These are phyloP conservation scores for Parus major DNA, from an alignment of 2,113 vertebrate species.

Conservation along the genomic window DNA sequence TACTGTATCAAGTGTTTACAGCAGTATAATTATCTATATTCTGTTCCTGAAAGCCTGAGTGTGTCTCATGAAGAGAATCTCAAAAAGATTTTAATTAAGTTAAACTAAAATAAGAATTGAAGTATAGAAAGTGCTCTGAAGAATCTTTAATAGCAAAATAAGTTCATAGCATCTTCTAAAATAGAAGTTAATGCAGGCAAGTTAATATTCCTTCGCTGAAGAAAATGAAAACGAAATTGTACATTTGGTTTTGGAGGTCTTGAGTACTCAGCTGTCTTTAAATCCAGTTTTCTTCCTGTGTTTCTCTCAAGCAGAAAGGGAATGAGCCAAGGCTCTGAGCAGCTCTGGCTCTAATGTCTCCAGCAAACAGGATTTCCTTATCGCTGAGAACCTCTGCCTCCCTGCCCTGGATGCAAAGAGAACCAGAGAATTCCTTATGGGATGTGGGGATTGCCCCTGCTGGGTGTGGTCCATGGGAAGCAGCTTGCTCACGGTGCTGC, in stretches of 20 bases:
- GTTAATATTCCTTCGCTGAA: not conserved
- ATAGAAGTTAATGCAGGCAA: not conserved
- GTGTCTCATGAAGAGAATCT: not conserved
- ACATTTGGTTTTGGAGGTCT: not conserved
- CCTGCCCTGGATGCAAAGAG: not conserved
- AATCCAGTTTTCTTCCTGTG: not conserved
- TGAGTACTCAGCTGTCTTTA: not conserved
- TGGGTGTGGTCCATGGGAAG: not conserved
- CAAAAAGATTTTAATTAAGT: slow-evolving; percentile 36
- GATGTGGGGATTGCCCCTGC: not conserved
- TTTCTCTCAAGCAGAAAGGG: not conserved
- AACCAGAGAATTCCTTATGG: not conserved
- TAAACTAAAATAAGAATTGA: not conserved
- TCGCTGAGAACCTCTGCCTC: not conserved
- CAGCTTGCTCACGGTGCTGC: not conserved
- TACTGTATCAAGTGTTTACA: not conserved
- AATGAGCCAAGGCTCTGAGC: not conserved
- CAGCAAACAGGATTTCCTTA: not conserved
- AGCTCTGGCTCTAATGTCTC: not conserved
- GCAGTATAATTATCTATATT: not conserved
- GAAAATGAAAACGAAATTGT: not conserved
- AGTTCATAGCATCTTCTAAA: not conserved
- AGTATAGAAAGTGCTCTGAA: not conserved
- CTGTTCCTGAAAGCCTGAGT: not conserved
- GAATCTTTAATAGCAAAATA: not conserved